Percentiles rank a stretch among this genome's conserved stretches.
phyloP scores from a whole-genome alignment of 35 echinoderm and acorn worm genomes.

The Ptychodera flava region DNA sequence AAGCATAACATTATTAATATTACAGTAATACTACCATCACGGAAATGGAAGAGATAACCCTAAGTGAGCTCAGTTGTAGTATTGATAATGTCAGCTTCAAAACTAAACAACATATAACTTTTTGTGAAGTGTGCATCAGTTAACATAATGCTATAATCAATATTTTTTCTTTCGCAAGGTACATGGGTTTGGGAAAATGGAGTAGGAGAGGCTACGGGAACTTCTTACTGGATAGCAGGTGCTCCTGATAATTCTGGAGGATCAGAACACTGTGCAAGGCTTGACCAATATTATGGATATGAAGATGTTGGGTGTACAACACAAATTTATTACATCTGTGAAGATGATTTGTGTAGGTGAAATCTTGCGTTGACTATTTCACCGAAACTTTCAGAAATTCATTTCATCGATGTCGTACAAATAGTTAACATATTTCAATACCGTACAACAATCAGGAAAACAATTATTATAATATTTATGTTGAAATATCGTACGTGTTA shows the following conservation, averaged over 20 bases:
- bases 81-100: not conserved
- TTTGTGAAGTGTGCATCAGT: not conserved
- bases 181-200: not conserved
- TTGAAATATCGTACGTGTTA: not conserved
- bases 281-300: slow-evolving; percentile 17
- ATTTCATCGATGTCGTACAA: not conserved
- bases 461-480: not conserved
- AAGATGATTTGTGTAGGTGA: slow-evolving; percentile 69
- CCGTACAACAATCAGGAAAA: not conserved
- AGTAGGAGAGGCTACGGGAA: not conserved
- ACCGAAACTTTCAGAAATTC: not conserved
- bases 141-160: not conserved
- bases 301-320: slow-evolving; percentile 38
- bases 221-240: slow-evolving; percentile 35
- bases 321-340: slow-evolving; percentile 58
- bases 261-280: slow-evolving; percentile 50
- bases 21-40: too few relatives aligned
- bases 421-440: not conserved
- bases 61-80: not conserved
- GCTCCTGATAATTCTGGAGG: slow-evolving; percentile 31
- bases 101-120: not conserved
- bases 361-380: not conserved
- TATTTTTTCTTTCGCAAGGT: not conserved
- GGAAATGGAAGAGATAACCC: too few relatives aligned
- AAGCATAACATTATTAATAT: too few relatives aligned